These are phyloP conservation scores for Eubucco bourcierii DNA, from an alignment of 2,113 vertebrate species.

Conservation along the genomic window DNA sequence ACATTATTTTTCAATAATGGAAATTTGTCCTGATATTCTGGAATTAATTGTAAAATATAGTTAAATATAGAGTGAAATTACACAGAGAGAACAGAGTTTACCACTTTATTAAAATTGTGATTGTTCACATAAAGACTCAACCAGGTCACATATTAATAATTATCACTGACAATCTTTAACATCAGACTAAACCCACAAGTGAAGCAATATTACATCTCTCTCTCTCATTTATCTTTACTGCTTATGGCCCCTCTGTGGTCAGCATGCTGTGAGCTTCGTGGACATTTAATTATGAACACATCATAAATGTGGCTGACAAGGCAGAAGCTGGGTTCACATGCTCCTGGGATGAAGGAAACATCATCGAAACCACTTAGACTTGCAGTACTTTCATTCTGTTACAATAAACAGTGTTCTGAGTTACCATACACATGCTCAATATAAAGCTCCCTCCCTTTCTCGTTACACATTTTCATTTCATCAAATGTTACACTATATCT, in stretches of 20 bases:
- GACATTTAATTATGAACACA: constrained; percentile 87
- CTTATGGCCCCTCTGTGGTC: constrained; percentile 86
- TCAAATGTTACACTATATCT: background rate
- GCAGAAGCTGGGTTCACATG: constrained; percentile 76
- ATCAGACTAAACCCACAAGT: constrained; percentile 86
- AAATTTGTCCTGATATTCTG: background rate
- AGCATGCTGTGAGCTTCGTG: constrained; percentile 75
- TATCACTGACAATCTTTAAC: constrained; percentile 89
- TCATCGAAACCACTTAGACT: constrained; percentile 68
- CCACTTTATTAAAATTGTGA: constrained; percentile 79
- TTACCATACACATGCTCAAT: background rate
- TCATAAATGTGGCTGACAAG: constrained; percentile 86
- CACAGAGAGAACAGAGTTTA: constrained; percentile 31
- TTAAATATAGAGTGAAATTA: background rate
- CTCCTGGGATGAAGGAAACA: constrained; percentile 71
- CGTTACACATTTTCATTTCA: constrained; percentile 1
- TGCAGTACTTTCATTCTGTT: constrained; percentile 52
- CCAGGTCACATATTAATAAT: constrained; percentile 90
- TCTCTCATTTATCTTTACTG: constrained; percentile 89
- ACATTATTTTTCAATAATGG: background rate
- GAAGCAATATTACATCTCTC: constrained; percentile 88
- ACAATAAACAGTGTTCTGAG: constrained; percentile 45
- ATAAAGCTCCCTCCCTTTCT: constrained; percentile 7
- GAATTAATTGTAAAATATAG: background rate
- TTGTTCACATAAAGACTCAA: constrained; percentile 78